Percentiles rank a stretch among this genome's conserved stretches.
Evolutionary conservation across 1,140 invertebrate species (phyloP).

Genomic region (Amyelois transitella): DNA sequence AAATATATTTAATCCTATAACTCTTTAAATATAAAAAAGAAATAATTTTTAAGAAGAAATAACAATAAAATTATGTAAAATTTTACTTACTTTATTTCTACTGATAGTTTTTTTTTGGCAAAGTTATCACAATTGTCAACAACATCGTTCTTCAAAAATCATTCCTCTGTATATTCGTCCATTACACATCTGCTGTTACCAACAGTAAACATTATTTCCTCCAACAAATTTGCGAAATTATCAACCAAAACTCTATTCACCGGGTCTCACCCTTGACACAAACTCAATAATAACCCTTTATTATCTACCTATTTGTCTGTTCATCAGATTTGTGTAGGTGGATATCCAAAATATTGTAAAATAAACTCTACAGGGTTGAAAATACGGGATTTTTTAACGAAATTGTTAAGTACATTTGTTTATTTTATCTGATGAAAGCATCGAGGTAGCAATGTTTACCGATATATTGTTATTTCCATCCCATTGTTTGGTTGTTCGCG

Average conservation of each 20-base stretch:
- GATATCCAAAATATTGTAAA: neutral
- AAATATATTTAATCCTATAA: too few species aligned
- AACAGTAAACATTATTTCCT: too few species aligned
- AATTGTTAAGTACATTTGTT: neutral
- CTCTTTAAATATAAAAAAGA: too few species aligned
- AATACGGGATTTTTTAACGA: neutral
- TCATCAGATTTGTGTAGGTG: constrained; percentile 40
- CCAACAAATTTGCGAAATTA: constrained; percentile 1
- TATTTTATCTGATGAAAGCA: constrained; percentile 11
- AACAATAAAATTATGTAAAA: too few species aligned
- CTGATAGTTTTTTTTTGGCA: too few species aligned
- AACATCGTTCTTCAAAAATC: too few species aligned
- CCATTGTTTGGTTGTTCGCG: constrained; percentile 31
- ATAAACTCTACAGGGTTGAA: neutral
- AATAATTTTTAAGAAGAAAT: too few species aligned
- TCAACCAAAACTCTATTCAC: neutral
- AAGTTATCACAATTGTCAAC: too few species aligned
- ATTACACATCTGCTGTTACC: neutral
- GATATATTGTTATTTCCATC: constrained; percentile 36
- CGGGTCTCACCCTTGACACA: constrained; percentile 15
- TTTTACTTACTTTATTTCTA: too few species aligned
- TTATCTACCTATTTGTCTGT: constrained; percentile 20
- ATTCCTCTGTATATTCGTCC: too few species aligned
- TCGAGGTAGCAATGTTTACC: constrained; percentile 27
- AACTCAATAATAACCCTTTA: constrained; percentile 40